Conservation (phyloP, 2,888 invertebrate genomes). For the Harpagoxenus sublaevis region DNA sequence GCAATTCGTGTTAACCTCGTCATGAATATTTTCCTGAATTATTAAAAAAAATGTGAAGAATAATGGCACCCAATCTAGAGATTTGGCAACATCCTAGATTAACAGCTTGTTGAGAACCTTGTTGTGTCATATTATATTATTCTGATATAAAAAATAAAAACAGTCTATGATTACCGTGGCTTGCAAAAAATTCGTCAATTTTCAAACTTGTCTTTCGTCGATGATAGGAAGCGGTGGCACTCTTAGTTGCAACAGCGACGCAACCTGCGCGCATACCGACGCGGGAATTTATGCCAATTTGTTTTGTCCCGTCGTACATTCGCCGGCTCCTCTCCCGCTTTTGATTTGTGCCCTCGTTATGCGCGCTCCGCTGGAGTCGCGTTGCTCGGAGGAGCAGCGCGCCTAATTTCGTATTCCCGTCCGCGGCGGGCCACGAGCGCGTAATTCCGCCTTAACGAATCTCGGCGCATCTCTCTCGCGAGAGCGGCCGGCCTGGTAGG, state of each 20-base stretch:
- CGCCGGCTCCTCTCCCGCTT: slow-evolving; percentile 72
- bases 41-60: neutral
- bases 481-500: slow-evolving; percentile 41
- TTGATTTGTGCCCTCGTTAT: slow-evolving; percentile 84
- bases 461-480: slow-evolving; percentile 65
- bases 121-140: neutral
- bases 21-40: neutral
- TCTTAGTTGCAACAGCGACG: neutral
- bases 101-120: neutral
- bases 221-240: neutral
- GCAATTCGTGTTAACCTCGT: neutral
- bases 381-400: slow-evolving; percentile 48
- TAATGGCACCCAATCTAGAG: neutral
- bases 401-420: slow-evolving; percentile 79
- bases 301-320: slow-evolving; percentile 77
- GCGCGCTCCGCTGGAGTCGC: slow-evolving; percentile 61
- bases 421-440: slow-evolving; percentile 72
- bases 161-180: neutral
- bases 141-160: neutral
- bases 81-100: neutral
- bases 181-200: neutral
- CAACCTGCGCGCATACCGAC: slow-evolving; percentile 39
- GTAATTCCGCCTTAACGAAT: slow-evolving; percentile 81
- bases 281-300: slow-evolving; percentile 83
- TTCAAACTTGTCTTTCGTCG: neutral